A percentile compares a stretch with the other conserved stretches of the same genome.
Conservation (phyloP, 2,113 vertebrate genomes). For the Parotia lawesii region DNA sequence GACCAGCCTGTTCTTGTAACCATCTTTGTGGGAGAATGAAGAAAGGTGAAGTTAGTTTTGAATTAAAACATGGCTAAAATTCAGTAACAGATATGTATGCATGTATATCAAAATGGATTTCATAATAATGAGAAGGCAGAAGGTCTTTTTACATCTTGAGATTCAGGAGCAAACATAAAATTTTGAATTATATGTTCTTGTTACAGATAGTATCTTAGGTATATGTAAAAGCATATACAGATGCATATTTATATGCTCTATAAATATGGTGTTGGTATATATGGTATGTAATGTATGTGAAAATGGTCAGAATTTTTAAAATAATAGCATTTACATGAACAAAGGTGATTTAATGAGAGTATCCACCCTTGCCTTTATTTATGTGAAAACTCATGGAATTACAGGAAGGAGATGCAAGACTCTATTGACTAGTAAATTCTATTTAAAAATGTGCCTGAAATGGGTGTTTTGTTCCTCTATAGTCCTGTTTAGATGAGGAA, state of each 20-base stretch:
- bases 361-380: not conserved
- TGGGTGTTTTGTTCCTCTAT: not conserved
- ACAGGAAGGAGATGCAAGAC: not conserved
- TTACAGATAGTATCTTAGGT: not conserved
- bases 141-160: not conserved
- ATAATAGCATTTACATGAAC: not conserved
- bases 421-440: not conserved
- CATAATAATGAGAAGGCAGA: not conserved
- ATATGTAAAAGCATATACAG: not conserved
- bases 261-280: not conserved
- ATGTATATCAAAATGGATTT: not conserved
- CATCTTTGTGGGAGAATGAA: not conserved
- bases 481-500: constrained; percentile 32
- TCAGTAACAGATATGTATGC: not conserved
- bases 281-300: not conserved
- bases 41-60: not conserved
- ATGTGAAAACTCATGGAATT: not conserved
- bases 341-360: not conserved
- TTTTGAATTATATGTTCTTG: not conserved
- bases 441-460: not conserved
- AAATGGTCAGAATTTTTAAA: not conserved
- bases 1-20: not conserved
- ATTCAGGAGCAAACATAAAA: not conserved
- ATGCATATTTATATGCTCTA: not conserved
- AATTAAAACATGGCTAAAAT: not conserved